Evolutionary conservation across 2,888 invertebrate genomes (phyloP), one percentile per base, ranked within the genome.

Genomic region (Eupithecia centaureata): DNA sequence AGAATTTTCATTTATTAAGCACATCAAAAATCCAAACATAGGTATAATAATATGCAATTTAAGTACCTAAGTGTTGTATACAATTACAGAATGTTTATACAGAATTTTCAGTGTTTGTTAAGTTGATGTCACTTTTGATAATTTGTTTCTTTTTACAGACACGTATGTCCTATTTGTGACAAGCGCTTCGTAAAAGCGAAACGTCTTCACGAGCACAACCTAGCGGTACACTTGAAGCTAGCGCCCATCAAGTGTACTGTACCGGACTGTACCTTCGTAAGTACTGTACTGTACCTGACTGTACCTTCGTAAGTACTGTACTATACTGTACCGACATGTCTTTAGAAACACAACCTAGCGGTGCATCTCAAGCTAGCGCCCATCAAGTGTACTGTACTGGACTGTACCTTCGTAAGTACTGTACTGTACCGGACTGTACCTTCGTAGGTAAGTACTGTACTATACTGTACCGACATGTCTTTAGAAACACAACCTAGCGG

Each of bases 351-450:
- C 78, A 79, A 83, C 13, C 57, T 84, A 1, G 91, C 91, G 0
- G 85, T 90, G 0, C 92, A 92, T n/a, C 76, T 90, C 0, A 88
- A 88, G 51, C 72, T 76, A 0, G 86, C 88, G 8, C 91, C 91
- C 0, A 75, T 89, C 10, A 59, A 59, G 0, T 79, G 0, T 85
- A 77, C 0, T 92, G 38, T 38, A 38, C n/a, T 7, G 1, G n/a
- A n/a, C 0, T 92, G 92, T 54, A 61, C 63, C 18, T 90, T 88
- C 8, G 2, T 38, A 38, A n/a, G n/a, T 18, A 59, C 0, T 92
- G 92, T 70, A 69, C 84, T 0, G 30, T 30, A 30, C 30, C 30
- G 30, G 30, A 5, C 30, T 30, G 30, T 30, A 30, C 30, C 30
- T 30, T 30, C 7, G 38, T 38, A n/a, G n/a, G n/a, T n/a, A 38